Conservation (phyloP, 2,797 vertebrate species). For the Peromyscus attwateri region DNA sequence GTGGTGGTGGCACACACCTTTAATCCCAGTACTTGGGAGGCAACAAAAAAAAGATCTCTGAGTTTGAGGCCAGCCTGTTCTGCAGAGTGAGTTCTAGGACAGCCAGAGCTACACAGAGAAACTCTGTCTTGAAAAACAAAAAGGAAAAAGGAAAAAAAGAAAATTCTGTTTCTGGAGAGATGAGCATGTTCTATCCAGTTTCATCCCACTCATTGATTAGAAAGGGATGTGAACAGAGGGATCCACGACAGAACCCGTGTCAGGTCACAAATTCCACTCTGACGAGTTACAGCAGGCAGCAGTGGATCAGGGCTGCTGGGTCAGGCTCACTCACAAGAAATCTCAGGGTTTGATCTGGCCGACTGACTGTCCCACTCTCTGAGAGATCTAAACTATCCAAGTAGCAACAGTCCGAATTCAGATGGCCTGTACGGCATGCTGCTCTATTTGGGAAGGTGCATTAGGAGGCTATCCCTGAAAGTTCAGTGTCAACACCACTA, state of each 20-base stretch:
- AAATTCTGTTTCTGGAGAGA: background rate
- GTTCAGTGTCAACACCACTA: background rate
- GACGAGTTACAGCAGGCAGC: slow-evolving; percentile 61
- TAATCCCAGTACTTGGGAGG: background rate
- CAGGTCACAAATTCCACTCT: slow-evolving; percentile 99
- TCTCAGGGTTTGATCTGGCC: background rate
- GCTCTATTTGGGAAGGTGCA: background rate
- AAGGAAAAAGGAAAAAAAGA: background rate
- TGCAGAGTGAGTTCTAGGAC: background rate
- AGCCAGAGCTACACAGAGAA: background rate
- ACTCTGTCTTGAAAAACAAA: background rate
- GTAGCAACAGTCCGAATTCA: background rate
- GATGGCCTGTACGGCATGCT: background rate
- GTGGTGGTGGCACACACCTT: background rate
- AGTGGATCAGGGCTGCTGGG: background rate
- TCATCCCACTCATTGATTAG: slow-evolving; percentile 99
- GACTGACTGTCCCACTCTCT: background rate
- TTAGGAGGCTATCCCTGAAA: background rate
- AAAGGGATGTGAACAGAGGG: slow-evolving; percentile 95
- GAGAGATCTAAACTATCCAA: background rate
- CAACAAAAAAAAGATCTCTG: background rate
- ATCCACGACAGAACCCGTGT: slow-evolving; percentile 99
- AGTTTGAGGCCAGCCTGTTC: background rate
- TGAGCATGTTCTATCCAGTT: slow-evolving; percentile 91
- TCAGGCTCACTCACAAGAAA: background rate